Conservation (phyloP, 2,888 invertebrate species). For the Hymenopus coronatus region DNA sequence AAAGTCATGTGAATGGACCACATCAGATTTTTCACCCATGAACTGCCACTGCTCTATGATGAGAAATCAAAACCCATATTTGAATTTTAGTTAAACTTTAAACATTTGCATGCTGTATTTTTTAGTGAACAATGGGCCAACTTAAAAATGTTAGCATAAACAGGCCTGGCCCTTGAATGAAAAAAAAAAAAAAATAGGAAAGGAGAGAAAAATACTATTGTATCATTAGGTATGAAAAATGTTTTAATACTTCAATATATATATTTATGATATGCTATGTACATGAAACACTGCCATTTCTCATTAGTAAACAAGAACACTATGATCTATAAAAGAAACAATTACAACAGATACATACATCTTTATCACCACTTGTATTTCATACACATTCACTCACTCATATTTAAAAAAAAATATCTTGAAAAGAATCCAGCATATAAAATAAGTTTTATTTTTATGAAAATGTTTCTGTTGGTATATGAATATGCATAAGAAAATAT, state of each 20-base stretch:
- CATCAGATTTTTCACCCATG: too few relatives aligned
- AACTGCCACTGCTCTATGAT: too few relatives aligned
- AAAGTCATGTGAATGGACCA: too few relatives aligned
- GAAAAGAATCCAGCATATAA: not conserved
- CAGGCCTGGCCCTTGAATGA: too few relatives aligned
- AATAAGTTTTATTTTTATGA: not conserved
- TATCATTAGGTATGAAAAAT: not conserved
- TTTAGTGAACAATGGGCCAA: too few relatives aligned
- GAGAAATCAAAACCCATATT: too few relatives aligned
- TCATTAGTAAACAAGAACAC: not conserved
- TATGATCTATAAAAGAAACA: not conserved
- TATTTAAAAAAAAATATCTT: not conserved
- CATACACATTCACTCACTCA: not conserved
- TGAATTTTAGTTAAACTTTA: too few relatives aligned
- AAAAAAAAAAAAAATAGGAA: too few relatives aligned
- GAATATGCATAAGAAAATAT: not conserved
- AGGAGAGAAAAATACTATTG: not conserved
- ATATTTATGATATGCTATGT: not conserved
- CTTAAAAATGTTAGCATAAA: too few relatives aligned
- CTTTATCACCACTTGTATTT: not conserved
- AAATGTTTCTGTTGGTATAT: not conserved
- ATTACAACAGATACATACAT: not conserved
- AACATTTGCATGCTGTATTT: too few relatives aligned
- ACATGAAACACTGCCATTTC: not conserved
- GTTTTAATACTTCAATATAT: constrained; percentile 12